These are phyloP conservation scores for Meandrina meandrites DNA, from an alignment of 92 coral and sea anemone genomes.

Conservation along the genomic window DNA sequence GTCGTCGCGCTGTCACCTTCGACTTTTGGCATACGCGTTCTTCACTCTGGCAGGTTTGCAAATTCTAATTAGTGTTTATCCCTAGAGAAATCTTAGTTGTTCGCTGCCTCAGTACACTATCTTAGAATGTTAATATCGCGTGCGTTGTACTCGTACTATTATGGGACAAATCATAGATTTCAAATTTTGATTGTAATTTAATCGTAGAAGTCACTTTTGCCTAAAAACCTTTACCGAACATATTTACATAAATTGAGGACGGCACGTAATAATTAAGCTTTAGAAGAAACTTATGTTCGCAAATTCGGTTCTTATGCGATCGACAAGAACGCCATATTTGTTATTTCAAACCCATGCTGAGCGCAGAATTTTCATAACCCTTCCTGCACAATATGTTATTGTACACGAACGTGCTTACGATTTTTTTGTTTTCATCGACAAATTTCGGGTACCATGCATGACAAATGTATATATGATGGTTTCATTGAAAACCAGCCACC, in stretches of 20 bases:
- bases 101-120: neutral
- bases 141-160: neutral
- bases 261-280: neutral
- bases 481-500: slow-evolving; percentile 8
- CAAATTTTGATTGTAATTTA: slow-evolving; percentile 28
- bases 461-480: slow-evolving; percentile 3
- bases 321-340: slow-evolving; percentile 20
- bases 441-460: slow-evolving; percentile 4
- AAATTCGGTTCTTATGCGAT: neutral
- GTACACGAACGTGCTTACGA: neutral
- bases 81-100: slow-evolving; percentile 7
- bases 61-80: neutral
- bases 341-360: neutral
- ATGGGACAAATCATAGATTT: neutral
- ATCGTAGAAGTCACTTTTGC: slow-evolving; percentile 17
- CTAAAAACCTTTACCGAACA: neutral
- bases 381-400: slow-evolving; percentile 14
- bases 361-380: neutral
- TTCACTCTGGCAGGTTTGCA: slow-evolving; percentile 14
- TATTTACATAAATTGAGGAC: slow-evolving; percentile 21
- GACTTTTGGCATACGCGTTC: slow-evolving; percentile 15
- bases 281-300: neutral
- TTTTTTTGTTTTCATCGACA: neutral
- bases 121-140: neutral
- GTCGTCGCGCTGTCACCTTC: slow-evolving; percentile 10